phyloP scores from a whole-genome alignment of 2,888 invertebrate genomes.

The Axea sp. region DNA sequence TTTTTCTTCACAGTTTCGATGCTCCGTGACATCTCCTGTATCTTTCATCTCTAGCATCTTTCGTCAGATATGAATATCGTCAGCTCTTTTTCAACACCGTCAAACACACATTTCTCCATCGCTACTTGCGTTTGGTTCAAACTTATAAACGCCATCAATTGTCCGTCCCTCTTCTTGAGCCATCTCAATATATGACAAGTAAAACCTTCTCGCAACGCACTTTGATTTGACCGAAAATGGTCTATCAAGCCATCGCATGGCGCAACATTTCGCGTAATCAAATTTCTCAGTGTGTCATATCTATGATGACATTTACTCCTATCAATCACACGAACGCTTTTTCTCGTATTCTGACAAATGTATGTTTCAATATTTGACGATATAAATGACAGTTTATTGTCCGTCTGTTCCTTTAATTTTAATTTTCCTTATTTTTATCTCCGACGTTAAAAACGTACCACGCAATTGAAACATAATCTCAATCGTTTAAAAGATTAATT shows the following conservation, averaged over 20 bases:
- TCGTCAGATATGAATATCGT: slow-evolving; percentile 65
- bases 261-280: slow-evolving; percentile 30
- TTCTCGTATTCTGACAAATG: too few relatives aligned
- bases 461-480: slow-evolving; percentile 6
- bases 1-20: slow-evolving; percentile 60
- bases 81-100: slow-evolving; percentile 76
- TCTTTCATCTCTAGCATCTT: slow-evolving; percentile 52
- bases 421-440: too few relatives aligned
- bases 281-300: slow-evolving; percentile 13
- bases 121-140: slow-evolving; percentile 30
- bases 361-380: too few relatives aligned
- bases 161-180: slow-evolving; percentile 40
- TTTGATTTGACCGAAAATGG: slow-evolving; percentile 30
- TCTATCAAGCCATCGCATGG: slow-evolving; percentile 17
- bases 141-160: slow-evolving; percentile 55
- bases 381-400: too few relatives aligned
- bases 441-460: too few relatives aligned
- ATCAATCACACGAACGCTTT: too few relatives aligned
- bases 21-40: slow-evolving; percentile 40
- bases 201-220: not conserved
- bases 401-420: too few relatives aligned
- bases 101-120: slow-evolving; percentile 73
- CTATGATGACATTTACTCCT: too few relatives aligned
- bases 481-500: not conserved
- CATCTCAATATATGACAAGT: slow-evolving; percentile 26